A percentile compares a stretch with the other conserved stretches of the same genome.
These are phyloP conservation scores for Varanus komodoensis DNA, from an alignment of 2,113 vertebrate genomes.

Conservation along the genomic window DNA sequence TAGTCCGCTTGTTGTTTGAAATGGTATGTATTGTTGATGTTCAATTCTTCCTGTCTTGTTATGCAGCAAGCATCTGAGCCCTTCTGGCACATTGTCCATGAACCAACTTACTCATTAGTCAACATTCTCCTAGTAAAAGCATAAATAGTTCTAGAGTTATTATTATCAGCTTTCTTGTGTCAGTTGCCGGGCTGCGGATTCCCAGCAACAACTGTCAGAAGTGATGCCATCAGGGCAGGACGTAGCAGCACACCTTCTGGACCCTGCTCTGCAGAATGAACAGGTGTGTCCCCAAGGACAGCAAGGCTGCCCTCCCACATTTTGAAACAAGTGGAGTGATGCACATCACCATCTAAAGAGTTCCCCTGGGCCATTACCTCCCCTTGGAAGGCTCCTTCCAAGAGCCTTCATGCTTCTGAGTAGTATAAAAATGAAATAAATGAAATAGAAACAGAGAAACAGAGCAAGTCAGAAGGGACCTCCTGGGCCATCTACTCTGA, in stretches of 20 bases:
- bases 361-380: neutral
- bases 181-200: neutral
- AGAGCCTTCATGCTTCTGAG: no score
- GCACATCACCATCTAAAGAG: neutral
- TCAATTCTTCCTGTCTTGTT: neutral
- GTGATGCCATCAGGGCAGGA: neutral
- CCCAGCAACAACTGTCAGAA: neutral
- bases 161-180: no score
- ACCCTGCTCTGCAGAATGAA: neutral
- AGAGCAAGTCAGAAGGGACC: no score
- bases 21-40: slow-evolving; percentile 75
- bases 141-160: neutral
- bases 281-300: neutral
- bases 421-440: no score
- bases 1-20: slow-evolving; percentile 86
- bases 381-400: no score
- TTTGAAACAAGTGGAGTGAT: neutral
- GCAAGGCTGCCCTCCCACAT: neutral
- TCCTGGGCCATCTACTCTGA: no score
- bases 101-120: neutral
- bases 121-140: neutral
- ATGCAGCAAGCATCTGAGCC: neutral
- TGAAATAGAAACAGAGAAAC: no score
- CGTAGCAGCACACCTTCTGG: neutral
- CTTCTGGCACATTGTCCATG: neutral